Conservation (phyloP, 2,888 invertebrate genomes). For the Scotopteryx bipunctaria region DNA sequence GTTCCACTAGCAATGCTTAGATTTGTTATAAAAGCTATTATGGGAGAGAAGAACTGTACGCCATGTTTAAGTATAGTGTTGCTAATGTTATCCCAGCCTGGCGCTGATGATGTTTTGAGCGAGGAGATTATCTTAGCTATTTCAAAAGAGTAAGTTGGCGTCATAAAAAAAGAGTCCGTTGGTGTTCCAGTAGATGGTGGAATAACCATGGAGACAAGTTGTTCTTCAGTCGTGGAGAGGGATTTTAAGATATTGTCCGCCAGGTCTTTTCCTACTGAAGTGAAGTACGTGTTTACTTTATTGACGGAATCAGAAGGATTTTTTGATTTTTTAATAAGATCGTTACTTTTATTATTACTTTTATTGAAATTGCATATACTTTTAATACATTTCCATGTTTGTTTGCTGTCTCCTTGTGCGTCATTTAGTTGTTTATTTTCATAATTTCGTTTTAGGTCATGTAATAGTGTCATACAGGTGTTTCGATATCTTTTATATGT, state of each 20-base stretch:
- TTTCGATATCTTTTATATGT: slow-evolving; percentile 1
- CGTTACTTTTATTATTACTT: neutral
- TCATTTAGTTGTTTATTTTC: neutral
- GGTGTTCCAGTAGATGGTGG: neutral
- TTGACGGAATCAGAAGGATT: neutral
- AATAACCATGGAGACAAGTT: neutral
- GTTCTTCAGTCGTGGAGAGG: neutral
- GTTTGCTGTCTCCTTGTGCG: neutral
- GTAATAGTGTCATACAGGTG: neutral
- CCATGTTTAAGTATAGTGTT: neutral
- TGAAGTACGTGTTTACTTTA: neutral
- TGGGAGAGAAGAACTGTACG: neutral
- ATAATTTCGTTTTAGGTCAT: neutral
- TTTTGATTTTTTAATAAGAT: neutral
- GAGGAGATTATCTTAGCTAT: neutral
- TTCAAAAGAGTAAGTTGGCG: slow-evolving; percentile 1
- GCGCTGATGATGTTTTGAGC: neutral
- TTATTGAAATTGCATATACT: neutral
- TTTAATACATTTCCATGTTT: neutral
- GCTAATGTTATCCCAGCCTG: slow-evolving; percentile 13
- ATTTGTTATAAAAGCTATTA: neutral
- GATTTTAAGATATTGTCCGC: neutral
- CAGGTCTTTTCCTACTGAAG: neutral
- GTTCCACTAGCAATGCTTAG: neutral
- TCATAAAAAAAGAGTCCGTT: neutral